Conservation (phyloP, 2,113 vertebrate genomes). For the Dipodomys spectabilis region DNA sequence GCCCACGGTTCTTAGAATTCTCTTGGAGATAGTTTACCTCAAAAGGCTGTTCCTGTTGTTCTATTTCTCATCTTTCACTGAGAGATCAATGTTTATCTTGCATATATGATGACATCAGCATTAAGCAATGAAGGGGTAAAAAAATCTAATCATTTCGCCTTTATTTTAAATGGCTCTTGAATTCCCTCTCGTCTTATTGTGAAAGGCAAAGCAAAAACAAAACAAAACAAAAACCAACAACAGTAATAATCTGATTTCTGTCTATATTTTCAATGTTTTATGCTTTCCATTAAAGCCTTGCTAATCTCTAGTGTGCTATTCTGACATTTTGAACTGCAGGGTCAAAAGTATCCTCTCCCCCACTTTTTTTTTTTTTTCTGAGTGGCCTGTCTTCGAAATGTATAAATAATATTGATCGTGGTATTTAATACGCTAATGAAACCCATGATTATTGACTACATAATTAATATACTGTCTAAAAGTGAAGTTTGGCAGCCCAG, state of each 20-base stretch:
- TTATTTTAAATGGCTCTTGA: constrained; percentile 83
- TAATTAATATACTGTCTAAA: constrained; percentile 91
- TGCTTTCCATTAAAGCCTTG: constrained; percentile 85
- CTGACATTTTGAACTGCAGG: constrained; percentile 84
- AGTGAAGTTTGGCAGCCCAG: constrained; percentile 87
- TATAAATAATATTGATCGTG: constrained; percentile 89
- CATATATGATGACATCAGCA: constrained; percentile 70
- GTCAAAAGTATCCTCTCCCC: constrained; percentile 80
- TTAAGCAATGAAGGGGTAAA: constrained; percentile 81
- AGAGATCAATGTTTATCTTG: constrained; percentile 76
- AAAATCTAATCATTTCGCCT: constrained; percentile 86
- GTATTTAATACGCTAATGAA: constrained; percentile 91
- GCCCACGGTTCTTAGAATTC: constrained; percentile 58
- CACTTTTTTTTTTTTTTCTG: not conserved
- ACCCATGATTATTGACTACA: constrained; percentile 87
- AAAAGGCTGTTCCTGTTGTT: constrained; percentile 51
- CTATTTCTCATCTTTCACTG: constrained; percentile 59
- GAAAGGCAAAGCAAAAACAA: constrained; percentile 72
- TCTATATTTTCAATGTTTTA: constrained; percentile 85
- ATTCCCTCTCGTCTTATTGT: constrained; percentile 85
- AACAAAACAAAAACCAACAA: constrained; percentile 65
- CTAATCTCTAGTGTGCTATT: constrained; percentile 74
- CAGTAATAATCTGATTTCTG: constrained; percentile 85
- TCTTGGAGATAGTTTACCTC: constrained; percentile 60
- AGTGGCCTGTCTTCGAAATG: constrained; percentile 83